Percentiles rank a stretch among this genome's conserved stretches.
Evolutionary conservation across 2,113 vertebrate genomes (phyloP).

Genomic region (Plestiodon gilberti): DNA sequence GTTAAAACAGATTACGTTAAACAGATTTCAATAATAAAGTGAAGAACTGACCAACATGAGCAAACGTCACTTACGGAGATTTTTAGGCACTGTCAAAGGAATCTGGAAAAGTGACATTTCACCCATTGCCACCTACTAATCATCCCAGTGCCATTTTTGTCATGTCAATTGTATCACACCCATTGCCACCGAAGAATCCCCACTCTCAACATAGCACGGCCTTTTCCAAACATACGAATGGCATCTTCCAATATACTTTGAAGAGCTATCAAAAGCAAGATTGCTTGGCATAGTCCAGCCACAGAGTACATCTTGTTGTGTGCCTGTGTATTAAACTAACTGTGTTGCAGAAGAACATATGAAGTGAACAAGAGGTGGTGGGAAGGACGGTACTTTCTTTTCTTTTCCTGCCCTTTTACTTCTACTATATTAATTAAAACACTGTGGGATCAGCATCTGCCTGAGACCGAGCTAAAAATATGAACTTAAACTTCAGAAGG

Average conservation of each 20-base stretch:
- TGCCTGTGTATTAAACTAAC: not conserved
- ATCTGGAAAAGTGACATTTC: slow-evolving; percentile 11
- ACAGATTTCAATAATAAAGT: not conserved
- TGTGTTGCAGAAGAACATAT: slow-evolving; percentile 15
- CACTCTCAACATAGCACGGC: slow-evolving; percentile 24
- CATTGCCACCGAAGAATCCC: slow-evolving; percentile 42
- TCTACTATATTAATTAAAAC: slow-evolving; percentile 68
- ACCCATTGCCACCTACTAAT: not conserved
- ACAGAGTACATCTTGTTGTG: not conserved
- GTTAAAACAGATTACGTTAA: not conserved
- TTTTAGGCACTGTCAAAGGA: slow-evolving; percentile 1
- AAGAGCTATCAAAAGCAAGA: not conserved
- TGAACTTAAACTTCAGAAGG: slow-evolving; percentile 60
- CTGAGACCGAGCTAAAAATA: slow-evolving; percentile 62
- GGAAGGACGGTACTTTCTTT: not conserved
- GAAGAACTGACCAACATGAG: not conserved
- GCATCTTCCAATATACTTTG: slow-evolving; percentile 45
- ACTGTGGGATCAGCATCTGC: slow-evolving; percentile 54
- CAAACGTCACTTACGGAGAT: not conserved
- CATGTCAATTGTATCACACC: slow-evolving; percentile 43
- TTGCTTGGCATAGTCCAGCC: not conserved
- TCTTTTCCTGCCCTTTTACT: slow-evolving; percentile 49
- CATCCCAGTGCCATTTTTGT: slow-evolving; percentile 27
- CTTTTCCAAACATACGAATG: slow-evolving; percentile 28
- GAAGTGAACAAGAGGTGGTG: slow-evolving; percentile 18